Conservation (phyloP, 2,113 vertebrate species). For the Scomber japonicus region DNA sequence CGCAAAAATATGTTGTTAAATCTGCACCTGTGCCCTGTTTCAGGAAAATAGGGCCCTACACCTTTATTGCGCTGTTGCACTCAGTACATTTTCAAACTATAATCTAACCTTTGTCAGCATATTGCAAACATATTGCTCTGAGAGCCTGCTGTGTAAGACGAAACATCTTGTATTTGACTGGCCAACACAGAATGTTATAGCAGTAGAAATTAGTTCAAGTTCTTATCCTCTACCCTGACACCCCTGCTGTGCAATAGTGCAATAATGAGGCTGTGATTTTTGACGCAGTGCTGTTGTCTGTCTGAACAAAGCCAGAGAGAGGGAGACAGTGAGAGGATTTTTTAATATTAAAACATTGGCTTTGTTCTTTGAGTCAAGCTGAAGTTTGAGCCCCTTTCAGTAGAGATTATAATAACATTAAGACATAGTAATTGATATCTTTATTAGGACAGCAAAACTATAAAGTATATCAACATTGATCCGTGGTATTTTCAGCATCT, state of each 20-base stretch:
- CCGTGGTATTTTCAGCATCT: constrained; percentile 6
- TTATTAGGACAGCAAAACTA: neutral
- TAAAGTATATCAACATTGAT: neutral
- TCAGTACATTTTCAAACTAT: too few relatives aligned
- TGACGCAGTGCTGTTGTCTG: neutral
- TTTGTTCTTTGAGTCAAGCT: neutral
- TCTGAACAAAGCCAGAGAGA: neutral
- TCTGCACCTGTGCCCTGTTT: too few relatives aligned
- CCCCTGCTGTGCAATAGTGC: too few relatives aligned
- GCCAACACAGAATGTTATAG: neutral
- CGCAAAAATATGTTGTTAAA: too few relatives aligned
- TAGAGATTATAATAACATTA: neutral
- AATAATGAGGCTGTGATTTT: neutral
- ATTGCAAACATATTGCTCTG: too few relatives aligned
- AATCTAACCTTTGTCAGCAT: too few relatives aligned
- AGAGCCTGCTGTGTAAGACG: too few relatives aligned
- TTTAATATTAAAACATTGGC: neutral
- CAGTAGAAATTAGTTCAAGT: neutral
- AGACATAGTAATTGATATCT: too few relatives aligned
- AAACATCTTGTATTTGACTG: neutral
- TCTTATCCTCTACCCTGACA: neutral
- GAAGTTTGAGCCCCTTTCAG: neutral
- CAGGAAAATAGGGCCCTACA: too few relatives aligned
- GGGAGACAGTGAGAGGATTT: neutral
- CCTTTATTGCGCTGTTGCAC: too few relatives aligned